Percentiles rank a stretch among this genome's conserved stretches.
Evolutionary conservation across 2,797 vertebrate genomes (phyloP).

Genomic region (Ceryle rudis): DNA sequence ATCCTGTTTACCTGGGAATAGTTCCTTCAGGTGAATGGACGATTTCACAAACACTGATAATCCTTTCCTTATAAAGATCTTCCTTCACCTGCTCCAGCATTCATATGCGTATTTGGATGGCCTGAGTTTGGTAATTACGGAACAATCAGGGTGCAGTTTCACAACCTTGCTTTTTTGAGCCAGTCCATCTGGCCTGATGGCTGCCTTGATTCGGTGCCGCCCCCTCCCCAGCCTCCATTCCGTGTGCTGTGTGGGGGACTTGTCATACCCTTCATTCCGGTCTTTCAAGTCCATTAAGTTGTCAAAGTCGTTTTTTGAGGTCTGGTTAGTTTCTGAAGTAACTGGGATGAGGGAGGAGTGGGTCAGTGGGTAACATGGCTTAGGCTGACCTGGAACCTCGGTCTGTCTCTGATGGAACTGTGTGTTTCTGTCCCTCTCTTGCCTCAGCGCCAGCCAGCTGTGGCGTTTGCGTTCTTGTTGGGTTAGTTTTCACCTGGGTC

Average conservation of each 20-base stretch:
- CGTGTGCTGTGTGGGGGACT: not conserved
- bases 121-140: slow-evolving; percentile 42
- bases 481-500: slow-evolving; percentile 23
- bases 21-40: not conserved
- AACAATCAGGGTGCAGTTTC: slow-evolving; percentile 10
- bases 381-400: not conserved
- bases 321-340: not conserved
- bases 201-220: not conserved
- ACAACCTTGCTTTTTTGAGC: not conserved
- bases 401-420: not conserved
- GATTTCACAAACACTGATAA: not conserved
- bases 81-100: not conserved
- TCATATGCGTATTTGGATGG: slow-evolving; percentile 3
- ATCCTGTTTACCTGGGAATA: not conserved
- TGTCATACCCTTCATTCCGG: not conserved
- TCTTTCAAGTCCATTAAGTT: not conserved
- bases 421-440: not conserved
- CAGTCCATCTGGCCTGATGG: not conserved
- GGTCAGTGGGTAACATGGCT: not conserved
- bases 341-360: not conserved
- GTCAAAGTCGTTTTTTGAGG: not conserved
- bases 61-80: not conserved
- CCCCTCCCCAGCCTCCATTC: not conserved
- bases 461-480: not conserved
- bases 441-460: not conserved